Conservation (phyloP, 2,113 vertebrate genomes). For the Lutjanus erythropterus region DNA sequence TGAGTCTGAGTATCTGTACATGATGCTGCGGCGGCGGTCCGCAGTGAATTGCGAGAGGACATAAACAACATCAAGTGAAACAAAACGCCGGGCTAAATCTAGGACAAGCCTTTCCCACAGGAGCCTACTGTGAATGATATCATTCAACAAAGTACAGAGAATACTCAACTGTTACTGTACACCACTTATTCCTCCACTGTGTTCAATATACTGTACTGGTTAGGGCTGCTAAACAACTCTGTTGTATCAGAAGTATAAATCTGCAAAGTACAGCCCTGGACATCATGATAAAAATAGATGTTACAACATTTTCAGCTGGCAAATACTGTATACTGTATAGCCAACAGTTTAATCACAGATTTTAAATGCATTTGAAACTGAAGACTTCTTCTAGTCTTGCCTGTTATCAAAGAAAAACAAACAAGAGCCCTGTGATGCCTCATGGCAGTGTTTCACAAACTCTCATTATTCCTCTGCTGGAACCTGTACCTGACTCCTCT, state of each 20-base stretch:
- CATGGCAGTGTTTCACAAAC: background rate
- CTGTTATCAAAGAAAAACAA: background rate
- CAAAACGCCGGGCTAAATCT: slow-evolving; percentile 63
- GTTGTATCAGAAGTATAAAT: background rate
- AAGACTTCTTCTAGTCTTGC: background rate
- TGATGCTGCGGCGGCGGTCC: slow-evolving; percentile 19
- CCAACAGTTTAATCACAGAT: background rate
- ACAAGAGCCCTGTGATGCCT: background rate
- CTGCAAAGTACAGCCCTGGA: background rate
- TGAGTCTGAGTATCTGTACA: slow-evolving; percentile 25
- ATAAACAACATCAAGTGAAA: slow-evolving; percentile 68
- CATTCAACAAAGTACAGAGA: slow-evolving; percentile 55
- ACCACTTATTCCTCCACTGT: background rate
- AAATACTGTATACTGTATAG: background rate
- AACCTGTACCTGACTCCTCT: background rate
- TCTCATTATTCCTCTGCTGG: slow-evolving; percentile 9
- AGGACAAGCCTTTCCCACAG: slow-evolving; percentile 66
- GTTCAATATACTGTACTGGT: slow-evolving; percentile 16
- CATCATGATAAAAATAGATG: background rate
- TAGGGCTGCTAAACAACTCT: background rate
- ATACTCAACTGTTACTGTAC: slow-evolving; percentile 38
- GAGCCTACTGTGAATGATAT: slow-evolving; percentile 54
- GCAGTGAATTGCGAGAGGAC: slow-evolving; percentile 42
- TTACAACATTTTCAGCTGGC: background rate
- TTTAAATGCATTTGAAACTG: background rate